Conservation (phyloP, 1,140 invertebrate genomes). For the Brachionus calyciflorus region DNA sequence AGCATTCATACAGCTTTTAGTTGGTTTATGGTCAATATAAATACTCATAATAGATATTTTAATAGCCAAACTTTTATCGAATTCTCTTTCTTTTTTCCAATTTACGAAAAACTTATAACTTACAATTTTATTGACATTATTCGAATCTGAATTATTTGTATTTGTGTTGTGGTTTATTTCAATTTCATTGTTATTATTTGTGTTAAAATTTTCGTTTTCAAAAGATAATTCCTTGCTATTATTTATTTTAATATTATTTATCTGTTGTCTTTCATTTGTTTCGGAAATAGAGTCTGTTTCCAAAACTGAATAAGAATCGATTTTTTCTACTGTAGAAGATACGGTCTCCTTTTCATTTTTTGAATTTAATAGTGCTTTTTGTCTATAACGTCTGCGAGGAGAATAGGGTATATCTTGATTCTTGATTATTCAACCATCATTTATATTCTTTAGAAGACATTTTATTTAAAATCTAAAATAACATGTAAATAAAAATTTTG, state of each 20-base stretch:
- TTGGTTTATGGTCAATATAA: constrained; percentile 19
- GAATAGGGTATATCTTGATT: not conserved
- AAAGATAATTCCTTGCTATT: no score
- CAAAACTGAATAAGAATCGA: no score
- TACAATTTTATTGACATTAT: no score
- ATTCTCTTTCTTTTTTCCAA: not conserved
- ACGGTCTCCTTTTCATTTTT: not conserved
- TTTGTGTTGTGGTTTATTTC: no score
- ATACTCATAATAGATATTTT: not conserved
- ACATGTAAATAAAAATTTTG: no score
- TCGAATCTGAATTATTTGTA: no score
- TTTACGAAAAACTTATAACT: not conserved
- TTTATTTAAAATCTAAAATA: no score
- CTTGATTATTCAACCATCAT: not conserved
- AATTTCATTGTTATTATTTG: no score
- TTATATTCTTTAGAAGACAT: constrained; percentile 12
- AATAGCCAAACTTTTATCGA: not conserved
- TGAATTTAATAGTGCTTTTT: constrained; percentile 12
- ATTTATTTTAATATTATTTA: no score
- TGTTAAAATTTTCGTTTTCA: no score
- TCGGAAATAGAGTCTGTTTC: no score
- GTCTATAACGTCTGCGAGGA: not conserved
- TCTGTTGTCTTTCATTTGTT: no score
- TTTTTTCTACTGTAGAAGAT: not conserved
- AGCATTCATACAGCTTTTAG: constrained; percentile 1